phyloP scores from a whole-genome alignment of 2,888 invertebrate genomes.

The Erannis defoliaria region DNA sequence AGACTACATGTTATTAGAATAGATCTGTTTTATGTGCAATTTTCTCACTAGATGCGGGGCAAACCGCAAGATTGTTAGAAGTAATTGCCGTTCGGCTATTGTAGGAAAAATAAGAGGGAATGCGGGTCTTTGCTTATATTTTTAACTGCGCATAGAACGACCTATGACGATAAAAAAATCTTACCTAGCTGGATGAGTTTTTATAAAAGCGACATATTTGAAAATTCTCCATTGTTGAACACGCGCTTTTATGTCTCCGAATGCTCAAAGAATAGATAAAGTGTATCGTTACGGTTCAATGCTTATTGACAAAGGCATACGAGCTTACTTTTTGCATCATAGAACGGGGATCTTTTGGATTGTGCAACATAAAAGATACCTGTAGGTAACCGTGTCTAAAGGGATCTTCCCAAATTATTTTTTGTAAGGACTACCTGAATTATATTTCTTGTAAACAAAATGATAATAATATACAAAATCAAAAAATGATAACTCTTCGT shows the following conservation, averaged over 20 bases:
- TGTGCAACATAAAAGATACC: constrained; percentile 81
- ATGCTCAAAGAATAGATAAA: constrained; percentile 80
- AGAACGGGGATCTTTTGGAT: constrained; percentile 73
- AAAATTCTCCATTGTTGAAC: constrained; percentile 74
- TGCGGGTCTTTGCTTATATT: constrained; percentile 71
- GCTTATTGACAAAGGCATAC: constrained; percentile 75
- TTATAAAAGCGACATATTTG: constrained; percentile 72
- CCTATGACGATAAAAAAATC: constrained; percentile 59
- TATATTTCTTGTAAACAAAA: constrained; percentile 37
- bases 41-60: constrained; percentile 78
- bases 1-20: constrained; percentile 66
- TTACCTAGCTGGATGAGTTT: constrained; percentile 60
- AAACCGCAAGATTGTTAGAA: constrained; percentile 81
- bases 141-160: constrained; percentile 58
- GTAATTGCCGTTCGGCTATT: constrained; percentile 75
- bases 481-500: too few relatives aligned
- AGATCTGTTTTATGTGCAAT: constrained; percentile 76
- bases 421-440: constrained; percentile 42
- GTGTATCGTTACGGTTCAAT: constrained; percentile 79
- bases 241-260: constrained; percentile 72
- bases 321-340: constrained; percentile 80
- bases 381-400: constrained; percentile 79
- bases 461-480: too few relatives aligned
- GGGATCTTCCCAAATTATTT: constrained; percentile 52
- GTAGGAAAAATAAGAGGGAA: constrained; percentile 68